Percentiles rank a stretch among this genome's conserved stretches.
Evolutionary conservation across 2,888 invertebrate genomes (phyloP).

Genomic region (Lycaena phlaeas): DNA sequence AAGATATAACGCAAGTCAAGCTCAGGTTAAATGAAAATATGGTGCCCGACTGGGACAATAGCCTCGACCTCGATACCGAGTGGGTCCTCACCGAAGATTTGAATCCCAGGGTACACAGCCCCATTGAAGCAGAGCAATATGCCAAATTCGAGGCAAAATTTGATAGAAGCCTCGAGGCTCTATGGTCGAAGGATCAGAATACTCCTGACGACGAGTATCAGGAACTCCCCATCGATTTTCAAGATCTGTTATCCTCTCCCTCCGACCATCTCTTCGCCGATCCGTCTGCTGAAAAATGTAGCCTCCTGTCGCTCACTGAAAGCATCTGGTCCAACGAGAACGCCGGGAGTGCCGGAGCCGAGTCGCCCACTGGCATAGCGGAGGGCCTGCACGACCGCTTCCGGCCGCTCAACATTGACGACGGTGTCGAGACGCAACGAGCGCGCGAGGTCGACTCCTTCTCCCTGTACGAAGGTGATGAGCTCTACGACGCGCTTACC

Average conservation of each 20-base stretch:
- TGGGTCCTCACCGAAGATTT: slow-evolving; percentile 49
- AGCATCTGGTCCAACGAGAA: slow-evolving; percentile 48
- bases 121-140: slow-evolving; percentile 65
- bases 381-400: slow-evolving; percentile 39
- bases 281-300: slow-evolving; percentile 47
- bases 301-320: slow-evolving; percentile 43
- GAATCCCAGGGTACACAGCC: slow-evolving; percentile 38
- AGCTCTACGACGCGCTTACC: slow-evolving; percentile 50
- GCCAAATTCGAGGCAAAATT: slow-evolving; percentile 78
- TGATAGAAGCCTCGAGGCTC: slow-evolving; percentile 77
- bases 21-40: slow-evolving; percentile 35
- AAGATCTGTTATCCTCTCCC: slow-evolving; percentile 73
- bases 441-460: slow-evolving; percentile 36
- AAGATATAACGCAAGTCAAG: slow-evolving; percentile 33
- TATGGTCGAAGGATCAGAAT: slow-evolving; percentile 74
- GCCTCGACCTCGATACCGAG: slow-evolving; percentile 39
- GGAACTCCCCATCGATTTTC: slow-evolving; percentile 75
- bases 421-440: too few species aligned
- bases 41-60: slow-evolving; percentile 54
- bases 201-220: slow-evolving; percentile 72
- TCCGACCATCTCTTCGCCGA: slow-evolving; percentile 61
- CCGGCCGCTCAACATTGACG: slow-evolving; percentile 38
- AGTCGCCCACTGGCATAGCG: slow-evolving; percentile 29
- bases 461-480: slow-evolving; percentile 48
- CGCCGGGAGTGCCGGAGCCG: slow-evolving; percentile 28